A percentile compares a stretch with the other conserved stretches of the same genome.
Evolutionary conservation across 2,888 invertebrate genomes (phyloP).

Genomic region (Platycnemis pennipes): DNA sequence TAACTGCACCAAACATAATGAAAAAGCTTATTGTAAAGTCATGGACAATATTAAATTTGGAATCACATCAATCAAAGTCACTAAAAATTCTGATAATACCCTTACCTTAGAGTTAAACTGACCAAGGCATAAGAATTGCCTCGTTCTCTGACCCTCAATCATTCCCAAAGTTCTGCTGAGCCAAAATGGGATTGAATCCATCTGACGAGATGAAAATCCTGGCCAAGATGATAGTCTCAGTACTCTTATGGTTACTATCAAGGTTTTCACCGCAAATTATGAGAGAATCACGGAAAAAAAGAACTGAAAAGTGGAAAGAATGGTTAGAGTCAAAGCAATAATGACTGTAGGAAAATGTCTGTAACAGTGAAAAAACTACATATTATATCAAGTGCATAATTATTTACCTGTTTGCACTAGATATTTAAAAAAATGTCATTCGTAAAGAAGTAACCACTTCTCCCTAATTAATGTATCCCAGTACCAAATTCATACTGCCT

Average conservation of each 20-base stretch:
- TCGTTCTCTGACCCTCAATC: neutral
- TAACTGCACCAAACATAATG: no score
- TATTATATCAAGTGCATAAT: no score
- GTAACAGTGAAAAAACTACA: no score
- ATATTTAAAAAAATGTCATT: no score
- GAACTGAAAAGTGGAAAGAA: neutral
- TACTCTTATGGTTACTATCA: neutral
- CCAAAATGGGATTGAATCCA: slow-evolving; percentile 5
- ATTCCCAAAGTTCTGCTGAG: neutral
- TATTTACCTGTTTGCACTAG: no score
- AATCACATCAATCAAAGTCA: no score
- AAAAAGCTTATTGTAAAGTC: no score
- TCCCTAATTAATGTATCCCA: no score
- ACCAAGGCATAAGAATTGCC: neutral
- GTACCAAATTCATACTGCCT: no score
- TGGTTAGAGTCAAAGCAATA: neutral
- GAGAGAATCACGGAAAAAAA: slow-evolving; percentile 41
- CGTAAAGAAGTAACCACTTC: no score
- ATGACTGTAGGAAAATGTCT: neutral
- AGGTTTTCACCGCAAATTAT: neutral
- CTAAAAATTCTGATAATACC: neutral
- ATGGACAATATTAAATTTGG: no score
- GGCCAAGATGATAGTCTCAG: neutral
- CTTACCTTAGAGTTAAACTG: slow-evolving; percentile 14
- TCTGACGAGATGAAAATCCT: neutral